A percentile compares a stretch with the other conserved stretches of the same genome.
Evolutionary conservation across 2,113 vertebrate genomes (phyloP).

Genomic region (Varanus komodoensis): DNA sequence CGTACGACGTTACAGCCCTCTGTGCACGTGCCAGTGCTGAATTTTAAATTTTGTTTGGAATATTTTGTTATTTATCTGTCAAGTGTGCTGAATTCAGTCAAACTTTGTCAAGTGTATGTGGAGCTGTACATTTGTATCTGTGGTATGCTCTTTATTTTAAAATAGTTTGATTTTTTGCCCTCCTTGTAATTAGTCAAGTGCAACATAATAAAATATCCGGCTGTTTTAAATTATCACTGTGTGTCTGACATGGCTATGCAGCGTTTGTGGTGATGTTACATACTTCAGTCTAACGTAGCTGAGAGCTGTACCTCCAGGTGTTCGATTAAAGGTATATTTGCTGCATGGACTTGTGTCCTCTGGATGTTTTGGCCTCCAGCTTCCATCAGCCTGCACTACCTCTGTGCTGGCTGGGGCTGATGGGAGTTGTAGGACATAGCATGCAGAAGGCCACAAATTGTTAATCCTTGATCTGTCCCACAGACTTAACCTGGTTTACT

Average conservation of each 20-base stretch:
- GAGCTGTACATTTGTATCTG: constrained; percentile 11
- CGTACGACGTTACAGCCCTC: constrained; percentile 36
- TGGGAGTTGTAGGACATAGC: too few relatives aligned
- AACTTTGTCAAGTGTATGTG: constrained; percentile 11
- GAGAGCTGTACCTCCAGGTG: background rate
- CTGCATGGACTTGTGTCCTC: background rate
- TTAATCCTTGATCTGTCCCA: too few relatives aligned
- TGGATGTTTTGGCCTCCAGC: too few relatives aligned
- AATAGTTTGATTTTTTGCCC: constrained; percentile 12
- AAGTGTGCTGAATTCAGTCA: background rate
- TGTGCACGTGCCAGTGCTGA: background rate
- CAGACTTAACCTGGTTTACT: too few relatives aligned
- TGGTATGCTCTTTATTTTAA: constrained; percentile 37
- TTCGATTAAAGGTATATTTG: background rate
- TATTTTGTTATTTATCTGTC: constrained; percentile 30
- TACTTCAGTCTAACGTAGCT: background rate
- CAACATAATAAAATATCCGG: constrained; percentile 18
- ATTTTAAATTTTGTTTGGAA: background rate
- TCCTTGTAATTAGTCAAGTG: constrained; percentile 52
- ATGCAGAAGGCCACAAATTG: too few relatives aligned
- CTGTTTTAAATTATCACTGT: background rate
- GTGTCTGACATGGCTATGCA: background rate
- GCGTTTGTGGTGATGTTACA: background rate
- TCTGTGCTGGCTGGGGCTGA: too few relatives aligned
- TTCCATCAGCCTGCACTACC: too few relatives aligned